phyloP scores from a whole-genome alignment of 2,797 vertebrate species.

The Sebastes taczanowskii region DNA sequence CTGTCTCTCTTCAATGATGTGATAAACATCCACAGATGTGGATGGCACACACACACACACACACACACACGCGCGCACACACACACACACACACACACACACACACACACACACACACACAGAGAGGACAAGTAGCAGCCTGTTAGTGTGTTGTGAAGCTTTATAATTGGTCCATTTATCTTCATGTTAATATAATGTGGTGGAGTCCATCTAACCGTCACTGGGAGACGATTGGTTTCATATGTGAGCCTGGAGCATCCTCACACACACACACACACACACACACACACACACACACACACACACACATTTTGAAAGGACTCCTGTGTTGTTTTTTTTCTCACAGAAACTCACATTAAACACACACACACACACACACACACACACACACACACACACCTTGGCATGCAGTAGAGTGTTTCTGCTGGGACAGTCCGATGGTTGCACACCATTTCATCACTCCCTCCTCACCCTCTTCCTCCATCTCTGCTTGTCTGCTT shows the following conservation, averaged over 20 bases:
- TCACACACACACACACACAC: slow-evolving; percentile 12
- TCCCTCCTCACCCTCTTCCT: slow-evolving; percentile 20
- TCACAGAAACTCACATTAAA: background rate
- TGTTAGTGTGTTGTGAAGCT: slow-evolving; percentile 57
- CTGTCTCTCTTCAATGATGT: slow-evolving; percentile 58
- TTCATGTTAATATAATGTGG: slow-evolving; percentile 62
- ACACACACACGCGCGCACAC: background rate
- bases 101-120: slow-evolving; percentile 2
- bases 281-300: background rate
- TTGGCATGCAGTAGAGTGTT: slow-evolving; percentile 7
- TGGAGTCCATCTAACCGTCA: slow-evolving; percentile 46
- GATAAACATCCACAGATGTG: slow-evolving; percentile 75
- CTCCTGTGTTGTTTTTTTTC: background rate
- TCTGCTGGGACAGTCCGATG: slow-evolving; percentile 28
- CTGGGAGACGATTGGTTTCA: slow-evolving; percentile 56
- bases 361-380: no score
- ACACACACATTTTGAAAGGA: background rate
- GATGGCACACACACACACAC: slow-evolving; percentile 16
- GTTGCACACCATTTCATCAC: slow-evolving; percentile 61
- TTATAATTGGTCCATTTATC: slow-evolving; percentile 68
- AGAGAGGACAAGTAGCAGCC: slow-evolving; percentile 46
- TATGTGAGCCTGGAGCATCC: slow-evolving; percentile 53
- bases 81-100: background rate
- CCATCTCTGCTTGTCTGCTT: slow-evolving; percentile 21
- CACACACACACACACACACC: slow-evolving; percentile 18